Conservation (phyloP, 2,888 invertebrate species). For the Taenaris catops region DNA sequence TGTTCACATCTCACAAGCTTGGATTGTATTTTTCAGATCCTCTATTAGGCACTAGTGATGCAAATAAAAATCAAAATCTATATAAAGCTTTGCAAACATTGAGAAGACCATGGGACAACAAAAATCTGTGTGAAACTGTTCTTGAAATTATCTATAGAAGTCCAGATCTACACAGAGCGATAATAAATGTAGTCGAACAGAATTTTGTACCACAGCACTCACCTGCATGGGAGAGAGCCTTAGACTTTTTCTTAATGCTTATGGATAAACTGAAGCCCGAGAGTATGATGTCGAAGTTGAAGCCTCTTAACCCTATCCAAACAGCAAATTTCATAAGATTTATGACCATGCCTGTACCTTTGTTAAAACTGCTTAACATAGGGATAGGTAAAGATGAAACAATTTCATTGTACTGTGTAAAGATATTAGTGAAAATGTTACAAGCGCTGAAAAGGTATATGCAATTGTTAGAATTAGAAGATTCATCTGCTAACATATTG, state of each 20-base stretch:
- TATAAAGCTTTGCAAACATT: constrained; percentile 82
- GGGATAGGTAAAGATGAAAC: constrained; percentile 52
- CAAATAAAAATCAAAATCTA: constrained; percentile 80
- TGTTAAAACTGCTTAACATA: constrained; percentile 63
- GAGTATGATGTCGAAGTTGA: constrained; percentile 64
- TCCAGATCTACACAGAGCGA: constrained; percentile 84
- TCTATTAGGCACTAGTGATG: constrained; percentile 79
- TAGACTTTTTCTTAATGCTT: constrained; percentile 63
- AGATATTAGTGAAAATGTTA: constrained; percentile 77
- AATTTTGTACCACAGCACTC: constrained; percentile 81
- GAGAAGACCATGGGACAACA: constrained; percentile 85
- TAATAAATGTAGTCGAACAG: constrained; percentile 79
- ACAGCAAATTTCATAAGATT: constrained; percentile 71
- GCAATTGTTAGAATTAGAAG: constrained; percentile 62
- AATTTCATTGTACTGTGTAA: constrained; percentile 65
- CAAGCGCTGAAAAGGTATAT: constrained; percentile 73
- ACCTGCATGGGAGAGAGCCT: constrained; percentile 72
- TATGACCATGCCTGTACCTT: constrained; percentile 64
- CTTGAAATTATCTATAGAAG: constrained; percentile 83
- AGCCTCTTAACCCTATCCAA: constrained; percentile 68
- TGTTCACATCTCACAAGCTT: constrained; percentile 87
- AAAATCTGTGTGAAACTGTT: constrained; percentile 81
- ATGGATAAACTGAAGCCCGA: constrained; percentile 65
- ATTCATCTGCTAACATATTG: constrained; percentile 34
- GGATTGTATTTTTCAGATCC: constrained; percentile 89